A percentile compares a stretch with the other conserved stretches of the same genome.
These are phyloP conservation scores for Metellina segmentata DNA, from an alignment of 2,888 invertebrate genomes.

Conservation along the genomic window DNA sequence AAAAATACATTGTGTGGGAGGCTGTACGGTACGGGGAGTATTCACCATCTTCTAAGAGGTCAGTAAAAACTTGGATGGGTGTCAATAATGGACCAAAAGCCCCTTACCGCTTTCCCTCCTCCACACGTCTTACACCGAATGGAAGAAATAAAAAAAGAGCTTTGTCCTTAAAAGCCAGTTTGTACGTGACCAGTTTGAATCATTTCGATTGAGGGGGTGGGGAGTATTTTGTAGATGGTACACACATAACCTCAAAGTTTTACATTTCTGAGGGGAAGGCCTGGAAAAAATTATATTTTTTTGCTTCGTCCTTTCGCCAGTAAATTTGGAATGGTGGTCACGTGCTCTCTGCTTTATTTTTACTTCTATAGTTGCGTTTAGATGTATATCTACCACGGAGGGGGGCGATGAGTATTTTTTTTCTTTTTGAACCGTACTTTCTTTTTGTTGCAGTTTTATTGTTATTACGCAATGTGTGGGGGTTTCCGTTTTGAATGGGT, in stretches of 20 bases:
- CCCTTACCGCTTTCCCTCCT: conserved; percentile 11
- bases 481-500: conserved; percentile 48
- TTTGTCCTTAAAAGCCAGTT: conserved; percentile 67
- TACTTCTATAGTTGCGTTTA: conserved; percentile 53
- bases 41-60: conserved; percentile 60
- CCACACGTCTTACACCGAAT: conserved; percentile 24
- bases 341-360: conserved; percentile 48
- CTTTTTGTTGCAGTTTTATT: conserved; percentile 28
- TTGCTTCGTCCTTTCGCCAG: conserved; percentile 34
- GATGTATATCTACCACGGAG: conserved; percentile 35
- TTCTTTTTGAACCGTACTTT: conserved; percentile 26
- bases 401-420: conserved; percentile 46
- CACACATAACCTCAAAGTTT: conserved; percentile 49
- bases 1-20: neutral
- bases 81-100: conserved; percentile 62
- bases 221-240: conserved; percentile 58
- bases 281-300: conserved; percentile 27
- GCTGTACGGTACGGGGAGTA: neutral
- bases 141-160: conserved; percentile 33
- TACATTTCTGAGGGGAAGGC: conserved; percentile 61
- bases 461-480: conserved; percentile 43
- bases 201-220: conserved; percentile 17
- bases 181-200: conserved; percentile 65
- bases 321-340: conserved; percentile 50
- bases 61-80: conserved; percentile 73